These are phyloP conservation scores for Agrochola lota DNA, from an alignment of 2,888 invertebrate species.

Conservation along the genomic window DNA sequence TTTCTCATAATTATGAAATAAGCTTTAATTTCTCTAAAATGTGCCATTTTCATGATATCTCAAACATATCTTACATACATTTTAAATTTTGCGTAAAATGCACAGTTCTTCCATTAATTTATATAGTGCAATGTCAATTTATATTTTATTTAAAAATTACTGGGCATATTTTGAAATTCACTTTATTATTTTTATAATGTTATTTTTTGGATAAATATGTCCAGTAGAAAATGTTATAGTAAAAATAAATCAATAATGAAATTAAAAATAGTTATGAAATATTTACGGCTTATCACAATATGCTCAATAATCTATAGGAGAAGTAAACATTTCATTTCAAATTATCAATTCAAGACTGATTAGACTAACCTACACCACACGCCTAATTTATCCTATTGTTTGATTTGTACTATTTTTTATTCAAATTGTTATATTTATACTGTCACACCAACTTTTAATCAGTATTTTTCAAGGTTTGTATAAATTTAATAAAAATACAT, in stretches of 20 bases:
- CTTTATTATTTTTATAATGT: conserved; percentile 1
- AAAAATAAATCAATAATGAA: conserved; percentile 47
- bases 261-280: conserved; percentile 43
- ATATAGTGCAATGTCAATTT: conserved; percentile 64
- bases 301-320: conserved; percentile 78
- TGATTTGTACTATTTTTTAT: conserved; percentile 9
- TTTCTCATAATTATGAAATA: conserved; percentile 55
- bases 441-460: not conserved
- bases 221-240: conserved; percentile 33
- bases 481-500: not conserved
- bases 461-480: too few relatives aligned
- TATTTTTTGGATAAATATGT: conserved; percentile 21
- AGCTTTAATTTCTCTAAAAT: conserved; percentile 76
- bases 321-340: conserved; percentile 69
- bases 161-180: conserved; percentile 38
- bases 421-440: conserved; percentile 26
- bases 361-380: conserved; percentile 82
- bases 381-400: conserved; percentile 43
- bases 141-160: conserved; percentile 49
- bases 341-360: conserved; percentile 89
- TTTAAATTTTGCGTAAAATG: conserved; percentile 54
- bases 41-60: conserved; percentile 79
- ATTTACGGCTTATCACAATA: conserved; percentile 74
- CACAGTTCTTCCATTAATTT: conserved; percentile 73
- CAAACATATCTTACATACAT: conserved; percentile 74